Evolutionary conservation across 2,888 invertebrate genomes (phyloP).

Genomic region (Philhelius pedissequus): DNA sequence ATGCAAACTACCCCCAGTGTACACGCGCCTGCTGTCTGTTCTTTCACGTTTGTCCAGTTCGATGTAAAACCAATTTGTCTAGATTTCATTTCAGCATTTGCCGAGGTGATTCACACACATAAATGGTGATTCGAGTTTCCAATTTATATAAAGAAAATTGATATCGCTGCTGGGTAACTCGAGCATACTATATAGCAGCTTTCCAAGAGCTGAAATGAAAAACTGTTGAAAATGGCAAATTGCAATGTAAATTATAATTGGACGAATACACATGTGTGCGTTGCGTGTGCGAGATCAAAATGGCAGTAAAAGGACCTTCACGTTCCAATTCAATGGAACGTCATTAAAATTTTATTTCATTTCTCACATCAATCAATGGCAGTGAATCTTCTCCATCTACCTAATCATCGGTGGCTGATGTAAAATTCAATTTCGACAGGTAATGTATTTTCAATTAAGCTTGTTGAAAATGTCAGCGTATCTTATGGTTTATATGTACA

Average conservation of each 20-base stretch:
- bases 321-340: background rate
- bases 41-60: background rate
- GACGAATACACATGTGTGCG: constrained; percentile 20
- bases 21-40: background rate
- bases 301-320: constrained; percentile 7
- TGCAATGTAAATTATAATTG: constrained; percentile 45
- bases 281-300: background rate
- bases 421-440: constrained; percentile 37
- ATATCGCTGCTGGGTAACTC: constrained; percentile 22
- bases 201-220: constrained; percentile 1
- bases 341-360: constrained; percentile 29
- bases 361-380: constrained; percentile 37
- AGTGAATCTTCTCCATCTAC: background rate
- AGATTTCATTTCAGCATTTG: constrained; percentile 42
- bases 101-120: constrained; percentile 38
- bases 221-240: constrained; percentile 52
- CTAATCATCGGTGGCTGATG: background rate
- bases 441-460: constrained; percentile 61
- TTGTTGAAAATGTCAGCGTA: constrained; percentile 17
- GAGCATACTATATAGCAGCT: background rate
- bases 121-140: constrained; percentile 43
- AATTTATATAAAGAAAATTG: constrained; percentile 28
- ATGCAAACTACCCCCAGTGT: background rate
- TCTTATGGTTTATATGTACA: background rate
- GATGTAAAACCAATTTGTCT: constrained; percentile 52